Conservation (phyloP, 2,113 vertebrate genomes). For the Gyps fulvus region DNA sequence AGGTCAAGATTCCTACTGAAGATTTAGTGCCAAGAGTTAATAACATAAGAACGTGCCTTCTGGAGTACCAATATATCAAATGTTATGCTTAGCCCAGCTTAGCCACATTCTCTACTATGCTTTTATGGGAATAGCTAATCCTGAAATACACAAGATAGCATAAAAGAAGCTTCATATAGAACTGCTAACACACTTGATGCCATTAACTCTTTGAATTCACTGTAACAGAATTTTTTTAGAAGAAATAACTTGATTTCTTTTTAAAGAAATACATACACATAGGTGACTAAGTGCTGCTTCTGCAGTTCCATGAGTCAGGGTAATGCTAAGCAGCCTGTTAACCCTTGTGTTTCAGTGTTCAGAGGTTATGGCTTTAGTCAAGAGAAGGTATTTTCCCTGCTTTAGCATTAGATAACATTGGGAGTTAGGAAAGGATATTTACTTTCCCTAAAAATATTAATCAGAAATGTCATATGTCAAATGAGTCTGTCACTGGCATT, state of each 20-base stretch:
- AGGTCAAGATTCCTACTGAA: not conserved
- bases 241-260: not conserved
- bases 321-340: not conserved
- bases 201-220: not conserved
- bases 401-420: not conserved
- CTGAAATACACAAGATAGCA: not conserved
- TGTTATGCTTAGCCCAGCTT: rapidly evolving
- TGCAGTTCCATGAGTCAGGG: not conserved
- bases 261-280: not conserved
- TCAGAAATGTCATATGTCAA: not conserved
- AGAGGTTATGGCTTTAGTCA: not conserved
- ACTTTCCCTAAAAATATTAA: not conserved
- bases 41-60: not conserved
- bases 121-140: not conserved
- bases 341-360: not conserved
- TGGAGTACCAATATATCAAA: not conserved
- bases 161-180: not conserved
- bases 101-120: not conserved
- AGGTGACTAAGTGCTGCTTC: not conserved
- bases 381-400: not conserved
- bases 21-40: not conserved
- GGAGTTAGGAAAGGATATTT: not conserved
- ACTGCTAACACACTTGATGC: not conserved
- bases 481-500: not conserved
- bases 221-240: rapidly evolving